Evolutionary conservation across 2,888 invertebrate species (phyloP).

Genomic region (Macaria notata): DNA sequence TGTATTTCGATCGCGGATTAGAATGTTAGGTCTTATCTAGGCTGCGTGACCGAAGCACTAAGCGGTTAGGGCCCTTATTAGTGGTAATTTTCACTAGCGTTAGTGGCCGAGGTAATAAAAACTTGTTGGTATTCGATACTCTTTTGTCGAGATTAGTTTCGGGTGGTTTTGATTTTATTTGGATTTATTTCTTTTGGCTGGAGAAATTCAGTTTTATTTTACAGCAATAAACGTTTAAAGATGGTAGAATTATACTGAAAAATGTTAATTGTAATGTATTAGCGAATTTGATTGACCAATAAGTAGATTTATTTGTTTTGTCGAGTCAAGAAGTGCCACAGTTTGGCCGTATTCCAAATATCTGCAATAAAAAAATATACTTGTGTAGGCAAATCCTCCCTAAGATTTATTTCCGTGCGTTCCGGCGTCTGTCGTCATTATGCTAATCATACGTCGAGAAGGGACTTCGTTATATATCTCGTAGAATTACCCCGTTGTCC

Average conservation of each 20-base stretch:
- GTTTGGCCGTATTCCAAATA: too few relatives aligned
- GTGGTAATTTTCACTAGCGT: constrained; percentile 55
- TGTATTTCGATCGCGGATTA: constrained; percentile 25
- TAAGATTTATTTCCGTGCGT: constrained; percentile 49
- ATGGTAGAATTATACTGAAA: too few relatives aligned
- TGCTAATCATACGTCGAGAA: constrained; percentile 43
- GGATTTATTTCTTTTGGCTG: background rate
- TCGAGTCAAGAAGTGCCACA: too few relatives aligned
- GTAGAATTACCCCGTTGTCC: constrained; percentile 4
- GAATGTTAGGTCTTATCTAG: constrained; percentile 59
- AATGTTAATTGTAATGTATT: too few relatives aligned
- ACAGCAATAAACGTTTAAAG: too few relatives aligned
- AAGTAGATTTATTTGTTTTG: too few relatives aligned
- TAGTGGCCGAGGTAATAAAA: constrained; percentile 28
- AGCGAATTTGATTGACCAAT: too few relatives aligned
- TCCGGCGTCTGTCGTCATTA: constrained; percentile 50
- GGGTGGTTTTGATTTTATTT: background rate
- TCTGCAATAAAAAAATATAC: too few relatives aligned
- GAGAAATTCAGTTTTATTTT: background rate
- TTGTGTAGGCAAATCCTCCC: constrained; percentile 21
- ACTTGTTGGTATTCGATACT: constrained; percentile 26
- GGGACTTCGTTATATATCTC: constrained; percentile 13
- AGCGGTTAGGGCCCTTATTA: constrained; percentile 54
- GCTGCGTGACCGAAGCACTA: constrained; percentile 63
- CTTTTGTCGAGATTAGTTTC: constrained; percentile 16